Evolutionary conservation across 2,888 invertebrate species (phyloP), one percentile per base, ranked within the genome.

Genomic region (Epinotia brunnichana): DNA sequence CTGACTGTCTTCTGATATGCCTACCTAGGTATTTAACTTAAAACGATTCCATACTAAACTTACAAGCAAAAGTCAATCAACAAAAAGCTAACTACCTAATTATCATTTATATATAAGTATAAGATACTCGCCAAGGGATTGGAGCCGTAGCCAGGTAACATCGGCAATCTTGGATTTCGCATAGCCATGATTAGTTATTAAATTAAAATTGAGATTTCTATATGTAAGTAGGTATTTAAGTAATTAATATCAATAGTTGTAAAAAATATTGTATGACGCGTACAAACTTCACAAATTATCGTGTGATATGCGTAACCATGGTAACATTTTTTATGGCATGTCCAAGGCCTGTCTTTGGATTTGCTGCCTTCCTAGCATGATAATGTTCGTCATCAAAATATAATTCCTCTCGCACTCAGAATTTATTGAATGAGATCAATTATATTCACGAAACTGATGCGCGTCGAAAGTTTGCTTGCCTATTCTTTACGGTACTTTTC

Each of bases 81-180:
- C 35, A 29, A 29, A 5, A 24, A 24, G 21, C 21, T 24, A 24
- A 24, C 21, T 24, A 24, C 21, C 2, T 24, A 24, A 24, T 24
- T 24, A 24, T 24, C 21, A 24, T 24, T 24, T 29, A 29, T 29
- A 4, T 61, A 35, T 51, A 13, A 15, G 15, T 29, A 3, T 17
- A 67, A 48, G n/a, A 17, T 76, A 90, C 94, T 95, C 93, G 96
- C 97, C 87, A 96, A 94, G 73, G 94, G 91, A 84, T 93, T 92
- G 21, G 95, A 94, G 51, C 94, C 94, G 82, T 95, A 96, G 66
- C 97, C 97, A 2, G 97, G 97, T 76, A 97, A 90, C 78, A 96
- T 89, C 0, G 97, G 97, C 82, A 97, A 90, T 83, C 95, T 93
- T 44, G 96, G 95, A 83, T 95, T 94, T 72, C 96, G 91, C 71